A percentile compares a stretch with the other conserved stretches of the same genome.
Evolutionary conservation across 2,113 vertebrate species (phyloP).

Genomic region (Mellivora capensis): DNA sequence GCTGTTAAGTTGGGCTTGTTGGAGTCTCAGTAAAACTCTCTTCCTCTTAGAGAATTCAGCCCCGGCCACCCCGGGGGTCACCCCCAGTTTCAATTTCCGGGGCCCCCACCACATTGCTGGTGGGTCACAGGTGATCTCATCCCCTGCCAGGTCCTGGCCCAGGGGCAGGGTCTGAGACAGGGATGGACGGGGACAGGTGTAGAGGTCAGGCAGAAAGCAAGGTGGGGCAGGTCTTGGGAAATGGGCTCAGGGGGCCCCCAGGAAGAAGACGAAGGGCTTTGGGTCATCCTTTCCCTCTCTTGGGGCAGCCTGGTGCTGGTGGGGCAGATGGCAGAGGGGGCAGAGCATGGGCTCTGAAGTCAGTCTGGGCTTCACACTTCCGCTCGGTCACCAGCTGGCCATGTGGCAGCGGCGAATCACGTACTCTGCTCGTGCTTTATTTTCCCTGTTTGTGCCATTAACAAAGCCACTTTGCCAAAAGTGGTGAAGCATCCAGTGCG

Average conservation of each 20-base stretch:
- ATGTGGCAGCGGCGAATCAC: accelerated
- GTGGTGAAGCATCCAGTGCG: accelerated
- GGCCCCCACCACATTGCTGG: accelerated
- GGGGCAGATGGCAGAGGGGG: not conserved
- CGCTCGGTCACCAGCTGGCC: accelerated
- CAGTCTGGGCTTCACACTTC: not conserved
- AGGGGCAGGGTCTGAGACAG: not conserved
- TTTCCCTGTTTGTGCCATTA: not conserved
- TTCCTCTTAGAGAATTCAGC: not conserved
- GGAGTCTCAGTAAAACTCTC: not conserved
- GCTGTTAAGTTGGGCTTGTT: not conserved
- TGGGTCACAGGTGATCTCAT: not conserved
- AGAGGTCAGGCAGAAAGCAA: not conserved
- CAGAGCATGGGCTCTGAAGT: not conserved
- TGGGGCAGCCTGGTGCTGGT: not conserved
- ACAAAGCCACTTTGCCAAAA: not conserved
- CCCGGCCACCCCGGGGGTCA: accelerated
- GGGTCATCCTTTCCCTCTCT: accelerated
- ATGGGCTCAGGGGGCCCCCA: not conserved
- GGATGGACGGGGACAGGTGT: not conserved
- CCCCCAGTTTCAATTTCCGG: not conserved
- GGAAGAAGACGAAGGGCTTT: not conserved
- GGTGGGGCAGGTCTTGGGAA: not conserved
- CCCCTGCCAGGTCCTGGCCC: not conserved
- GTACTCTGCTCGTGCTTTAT: not conserved